These are phyloP conservation scores for Pocillopora grandis DNA, from an alignment of 92 coral and sea anemone genomes.

Conservation along the genomic window DNA sequence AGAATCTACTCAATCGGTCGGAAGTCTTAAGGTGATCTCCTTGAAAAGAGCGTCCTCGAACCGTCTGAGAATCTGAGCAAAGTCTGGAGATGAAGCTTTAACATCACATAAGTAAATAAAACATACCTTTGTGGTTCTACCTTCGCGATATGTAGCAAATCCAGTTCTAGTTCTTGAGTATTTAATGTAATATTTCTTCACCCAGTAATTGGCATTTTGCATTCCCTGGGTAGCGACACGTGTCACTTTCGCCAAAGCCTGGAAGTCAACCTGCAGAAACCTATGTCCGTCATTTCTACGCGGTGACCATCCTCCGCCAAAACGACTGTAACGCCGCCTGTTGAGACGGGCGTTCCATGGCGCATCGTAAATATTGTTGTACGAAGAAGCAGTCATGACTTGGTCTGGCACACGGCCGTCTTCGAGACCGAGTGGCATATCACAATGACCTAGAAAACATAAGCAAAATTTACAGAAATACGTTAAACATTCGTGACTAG, in stretches of 20 bases:
- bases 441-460: slow-evolving; percentile 42
- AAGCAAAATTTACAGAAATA: neutral
- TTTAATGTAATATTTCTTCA: slow-evolving; percentile 42
- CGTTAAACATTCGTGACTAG: neutral
- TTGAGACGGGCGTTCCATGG: slow-evolving; percentile 66
- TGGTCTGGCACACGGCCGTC: slow-evolving; percentile 61
- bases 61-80: too few species aligned
- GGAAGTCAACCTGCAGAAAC: slow-evolving; percentile 58
- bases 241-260: slow-evolving; percentile 48
- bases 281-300: slow-evolving; percentile 63
- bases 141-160: slow-evolving; percentile 39
- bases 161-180: slow-evolving; percentile 37
- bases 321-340: slow-evolving; percentile 39
- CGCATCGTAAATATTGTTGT: slow-evolving; percentile 33
- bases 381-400: slow-evolving; percentile 65
- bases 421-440: slow-evolving; percentile 76
- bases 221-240: slow-evolving; percentile 62
- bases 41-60: too few species aligned
- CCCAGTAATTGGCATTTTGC: slow-evolving; percentile 66
- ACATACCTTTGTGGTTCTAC: slow-evolving; percentile 28
- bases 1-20: too few species aligned
- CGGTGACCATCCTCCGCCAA: slow-evolving; percentile 81
- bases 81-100: too few species aligned
- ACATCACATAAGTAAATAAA: neutral
- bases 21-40: too few species aligned